Evolutionary conservation across 92 coral and sea anemone species (phyloP).

Genomic region (Phymanthus crucifer): DNA sequence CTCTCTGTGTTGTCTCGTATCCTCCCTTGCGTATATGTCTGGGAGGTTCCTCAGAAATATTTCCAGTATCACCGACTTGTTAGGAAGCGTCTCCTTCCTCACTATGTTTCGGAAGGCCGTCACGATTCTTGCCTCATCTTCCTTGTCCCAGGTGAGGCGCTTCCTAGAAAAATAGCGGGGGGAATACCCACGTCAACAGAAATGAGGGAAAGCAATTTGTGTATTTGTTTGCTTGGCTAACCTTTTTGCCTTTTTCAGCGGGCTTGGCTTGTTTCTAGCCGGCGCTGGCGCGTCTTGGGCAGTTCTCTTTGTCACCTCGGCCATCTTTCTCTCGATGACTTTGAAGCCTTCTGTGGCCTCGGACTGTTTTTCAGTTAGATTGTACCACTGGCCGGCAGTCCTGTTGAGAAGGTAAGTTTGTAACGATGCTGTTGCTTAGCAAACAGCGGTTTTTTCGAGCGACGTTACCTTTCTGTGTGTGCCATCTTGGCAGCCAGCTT

Average conservation of each 20-base stretch:
- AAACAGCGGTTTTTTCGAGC: not conserved
- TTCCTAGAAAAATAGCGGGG: not conserved
- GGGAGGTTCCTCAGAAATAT: too few species aligned
- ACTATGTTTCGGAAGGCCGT: too few species aligned
- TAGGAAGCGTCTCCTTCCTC: too few species aligned
- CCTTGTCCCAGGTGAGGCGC: not conserved
- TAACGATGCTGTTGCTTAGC: not conserved
- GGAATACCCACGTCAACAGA: not conserved
- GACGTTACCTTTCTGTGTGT: not conserved
- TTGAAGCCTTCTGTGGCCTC: not conserved
- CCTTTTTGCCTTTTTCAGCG: not conserved
- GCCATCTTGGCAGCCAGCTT: slow-evolving; percentile 7
- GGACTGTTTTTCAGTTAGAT: not conserved
- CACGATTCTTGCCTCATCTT: too few species aligned
- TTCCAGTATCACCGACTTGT: too few species aligned
- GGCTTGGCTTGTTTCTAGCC: not conserved
- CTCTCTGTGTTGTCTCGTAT: too few species aligned
- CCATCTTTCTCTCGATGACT: not conserved
- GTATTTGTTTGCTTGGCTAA: too few species aligned
- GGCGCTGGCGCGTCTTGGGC: not conserved
- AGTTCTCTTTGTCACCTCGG: too few species aligned
- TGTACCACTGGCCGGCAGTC: not conserved
- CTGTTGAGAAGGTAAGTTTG: too few species aligned
- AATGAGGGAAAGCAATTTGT: too few species aligned
- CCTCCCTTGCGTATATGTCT: too few species aligned